phyloP scores from a whole-genome alignment of 2,888 invertebrate species.

The Willowsia nigromaculata region DNA sequence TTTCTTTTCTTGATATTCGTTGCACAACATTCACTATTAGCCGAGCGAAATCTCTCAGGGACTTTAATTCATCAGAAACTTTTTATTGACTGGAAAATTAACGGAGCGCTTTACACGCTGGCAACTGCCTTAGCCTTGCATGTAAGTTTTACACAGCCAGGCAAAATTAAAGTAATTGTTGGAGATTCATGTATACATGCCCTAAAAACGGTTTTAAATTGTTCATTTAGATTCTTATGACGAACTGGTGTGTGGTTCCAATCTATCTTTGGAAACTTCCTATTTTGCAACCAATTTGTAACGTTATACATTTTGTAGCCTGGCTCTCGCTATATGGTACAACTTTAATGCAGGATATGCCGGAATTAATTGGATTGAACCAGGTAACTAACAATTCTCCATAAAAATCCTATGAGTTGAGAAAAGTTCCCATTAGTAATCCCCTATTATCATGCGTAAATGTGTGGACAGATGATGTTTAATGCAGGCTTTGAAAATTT shows the following conservation, averaged over 20 bases:
- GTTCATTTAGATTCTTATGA: slow-evolving; percentile 25
- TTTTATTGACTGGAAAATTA: slow-evolving; percentile 60
- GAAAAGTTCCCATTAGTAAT: no score
- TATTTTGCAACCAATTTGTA: neutral
- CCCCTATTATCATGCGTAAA: no score
- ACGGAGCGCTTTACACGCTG: slow-evolving; percentile 55
- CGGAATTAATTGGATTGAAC: slow-evolving; percentile 48
- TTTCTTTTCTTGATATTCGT: slow-evolving; percentile 30
- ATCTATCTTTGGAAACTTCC: slow-evolving; percentile 42
- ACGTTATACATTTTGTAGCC: slow-evolving; percentile 13
- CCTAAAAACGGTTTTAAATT: neutral
- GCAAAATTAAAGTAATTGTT: no score
- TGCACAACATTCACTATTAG: slow-evolving; percentile 42
- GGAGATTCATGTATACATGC: no score
- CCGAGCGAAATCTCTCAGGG: slow-evolving; percentile 48
- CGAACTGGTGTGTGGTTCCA: slow-evolving; percentile 35
- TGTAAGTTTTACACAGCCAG: no score
- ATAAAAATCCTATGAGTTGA: no score
- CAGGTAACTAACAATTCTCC: no score
- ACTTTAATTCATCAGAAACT: slow-evolving; percentile 49
- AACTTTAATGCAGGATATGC: slow-evolving; percentile 62
- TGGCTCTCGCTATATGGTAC: slow-evolving; percentile 54
- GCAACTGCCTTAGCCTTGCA: slow-evolving; percentile 44
- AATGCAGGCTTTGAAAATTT: neutral
- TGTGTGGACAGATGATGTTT: neutral